Percentiles rank a stretch among this genome's conserved stretches.
phyloP scores from a whole-genome alignment of 2,888 invertebrate species.

The Tetranychus piercei region DNA sequence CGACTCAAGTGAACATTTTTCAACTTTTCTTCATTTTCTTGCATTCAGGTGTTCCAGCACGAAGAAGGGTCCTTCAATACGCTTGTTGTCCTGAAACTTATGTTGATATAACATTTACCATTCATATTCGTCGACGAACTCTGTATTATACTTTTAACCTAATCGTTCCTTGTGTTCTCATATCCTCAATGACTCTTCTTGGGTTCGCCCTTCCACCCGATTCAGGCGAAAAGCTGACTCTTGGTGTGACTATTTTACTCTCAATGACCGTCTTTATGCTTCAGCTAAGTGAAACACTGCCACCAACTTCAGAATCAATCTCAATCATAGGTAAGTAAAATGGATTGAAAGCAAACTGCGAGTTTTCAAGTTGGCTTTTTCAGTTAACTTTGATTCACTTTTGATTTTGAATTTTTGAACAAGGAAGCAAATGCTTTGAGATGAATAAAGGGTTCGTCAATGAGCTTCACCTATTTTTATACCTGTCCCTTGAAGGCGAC shows the following conservation, averaged over 20 bases:
- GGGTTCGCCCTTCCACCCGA: conserved; percentile 97
- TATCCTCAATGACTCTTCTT: conserved; percentile 87
- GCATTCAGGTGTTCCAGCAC: conserved; percentile 61
- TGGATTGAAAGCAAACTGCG: neutral
- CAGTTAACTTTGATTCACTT: neutral
- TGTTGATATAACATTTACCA: conserved; percentile 90
- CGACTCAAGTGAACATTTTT: too few relatives aligned
- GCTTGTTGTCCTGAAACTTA: conserved; percentile 82
- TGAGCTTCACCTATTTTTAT: too few relatives aligned
- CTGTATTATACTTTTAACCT: conserved; percentile 99
- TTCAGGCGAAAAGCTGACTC: conserved; percentile 94
- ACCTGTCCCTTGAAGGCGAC: too few relatives aligned
- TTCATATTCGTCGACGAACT: conserved; percentile 84
- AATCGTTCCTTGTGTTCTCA: conserved; percentile 95
- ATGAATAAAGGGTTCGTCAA: too few relatives aligned
- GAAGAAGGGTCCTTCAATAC: conserved; percentile 71
- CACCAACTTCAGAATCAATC: conserved; percentile 94
- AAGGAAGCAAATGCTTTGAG: too few relatives aligned
- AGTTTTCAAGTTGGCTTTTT: neutral
- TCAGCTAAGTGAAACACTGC: conserved; percentile 97
- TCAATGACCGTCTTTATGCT: conserved; percentile 94
- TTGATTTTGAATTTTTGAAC: too few relatives aligned
- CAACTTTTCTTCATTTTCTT: neutral
- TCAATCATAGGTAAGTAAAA: conserved; percentile 69
- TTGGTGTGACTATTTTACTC: conserved; percentile 90